phyloP scores from a whole-genome alignment of 2,888 invertebrate genomes.

The Agriopis leucophaearia region DNA sequence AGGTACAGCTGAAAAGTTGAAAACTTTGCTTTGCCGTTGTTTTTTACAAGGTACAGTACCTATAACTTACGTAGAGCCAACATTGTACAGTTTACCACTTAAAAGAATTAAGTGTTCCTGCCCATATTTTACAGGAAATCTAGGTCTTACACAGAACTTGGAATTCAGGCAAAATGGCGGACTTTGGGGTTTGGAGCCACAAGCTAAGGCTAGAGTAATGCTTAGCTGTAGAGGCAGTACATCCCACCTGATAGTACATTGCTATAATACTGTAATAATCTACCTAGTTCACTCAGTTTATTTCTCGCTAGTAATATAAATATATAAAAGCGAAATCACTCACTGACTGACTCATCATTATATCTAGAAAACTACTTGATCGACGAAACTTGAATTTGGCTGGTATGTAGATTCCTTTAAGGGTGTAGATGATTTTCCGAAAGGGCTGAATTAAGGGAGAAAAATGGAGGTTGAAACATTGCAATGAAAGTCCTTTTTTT shows the following conservation, averaged over 20 bases:
- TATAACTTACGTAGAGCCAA: neutral
- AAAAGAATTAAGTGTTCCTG: slow-evolving; percentile 41
- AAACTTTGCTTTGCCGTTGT: neutral
- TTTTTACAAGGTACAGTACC: neutral
- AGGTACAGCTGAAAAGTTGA: neutral
- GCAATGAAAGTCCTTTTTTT: too few relatives aligned
- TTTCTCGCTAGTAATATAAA: too few relatives aligned
- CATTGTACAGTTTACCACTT: slow-evolving; percentile 5
- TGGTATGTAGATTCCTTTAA: too few relatives aligned
- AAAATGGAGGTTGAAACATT: too few relatives aligned
- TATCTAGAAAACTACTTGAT: too few relatives aligned
- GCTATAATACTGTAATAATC: neutral
- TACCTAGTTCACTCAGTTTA: too few relatives aligned
- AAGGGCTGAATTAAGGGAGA: too few relatives aligned
- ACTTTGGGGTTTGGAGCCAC: slow-evolving; percentile 38
- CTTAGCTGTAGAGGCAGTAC: slow-evolving; percentile 39
- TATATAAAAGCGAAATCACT: too few relatives aligned
- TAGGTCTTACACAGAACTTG: slow-evolving; percentile 42
- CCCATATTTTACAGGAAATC: slow-evolving; percentile 42
- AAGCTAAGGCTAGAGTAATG: slow-evolving; percentile 45
- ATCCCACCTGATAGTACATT: slow-evolving; percentile 28
- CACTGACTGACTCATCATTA: too few relatives aligned
- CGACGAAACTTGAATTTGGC: too few relatives aligned
- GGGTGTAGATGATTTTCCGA: too few relatives aligned
- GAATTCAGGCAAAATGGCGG: slow-evolving; percentile 41